A percentile compares a stretch with the other conserved stretches of the same genome.
These are phyloP conservation scores for Casuarius casuarius DNA, from an alignment of 2,113 vertebrate species.

Conservation along the genomic window DNA sequence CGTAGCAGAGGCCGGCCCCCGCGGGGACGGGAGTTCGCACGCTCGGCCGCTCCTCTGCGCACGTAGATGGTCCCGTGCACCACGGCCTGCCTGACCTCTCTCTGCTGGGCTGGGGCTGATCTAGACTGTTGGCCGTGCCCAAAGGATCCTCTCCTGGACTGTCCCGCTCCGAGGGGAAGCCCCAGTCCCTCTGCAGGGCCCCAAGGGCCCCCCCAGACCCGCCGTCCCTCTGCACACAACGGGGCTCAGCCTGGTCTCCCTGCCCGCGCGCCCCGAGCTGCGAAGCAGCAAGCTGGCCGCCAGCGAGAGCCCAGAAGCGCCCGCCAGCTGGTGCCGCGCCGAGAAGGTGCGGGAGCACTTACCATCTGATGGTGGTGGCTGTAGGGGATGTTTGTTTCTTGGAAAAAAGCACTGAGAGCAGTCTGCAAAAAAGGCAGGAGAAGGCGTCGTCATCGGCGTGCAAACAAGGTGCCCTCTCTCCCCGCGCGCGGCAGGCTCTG, in stretches of 20 bases:
- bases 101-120: background rate
- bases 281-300: background rate
- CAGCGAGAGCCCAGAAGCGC: background rate
- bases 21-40: fast-evolving
- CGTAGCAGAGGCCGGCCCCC: fast-evolving
- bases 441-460: background rate
- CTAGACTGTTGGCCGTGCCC: background rate
- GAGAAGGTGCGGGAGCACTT: constrained; percentile 73
- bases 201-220: background rate
- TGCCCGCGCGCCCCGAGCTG: background rate
- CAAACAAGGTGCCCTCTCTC: background rate
- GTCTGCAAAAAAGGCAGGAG: constrained; percentile 80
- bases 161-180: background rate
- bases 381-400: constrained; percentile 97
- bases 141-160: background rate
- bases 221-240: fast-evolving
- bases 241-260: background rate
- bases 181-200: background rate
- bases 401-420: constrained; percentile 98
- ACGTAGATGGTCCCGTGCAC: fast-evolving
- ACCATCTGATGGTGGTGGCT: constrained; percentile 99
- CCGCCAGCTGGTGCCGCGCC: background rate
- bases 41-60: fast-evolving
- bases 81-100: background rate
- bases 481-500: background rate